These are phyloP conservation scores for Frieseomelitta varia DNA, from an alignment of 1,140 invertebrate species.

Conservation along the genomic window DNA sequence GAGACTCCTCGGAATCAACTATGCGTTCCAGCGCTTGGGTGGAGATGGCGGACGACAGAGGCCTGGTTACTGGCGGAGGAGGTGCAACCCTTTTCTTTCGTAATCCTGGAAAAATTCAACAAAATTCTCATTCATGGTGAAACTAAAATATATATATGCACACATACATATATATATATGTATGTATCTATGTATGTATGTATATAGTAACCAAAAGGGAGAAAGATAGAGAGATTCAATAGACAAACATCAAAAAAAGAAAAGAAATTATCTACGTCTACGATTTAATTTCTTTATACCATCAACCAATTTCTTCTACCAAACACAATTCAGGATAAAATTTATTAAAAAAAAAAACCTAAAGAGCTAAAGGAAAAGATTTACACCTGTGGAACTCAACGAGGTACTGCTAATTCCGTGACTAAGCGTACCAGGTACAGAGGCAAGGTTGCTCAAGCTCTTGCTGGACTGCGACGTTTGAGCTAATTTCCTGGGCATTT, in stretches of 20 bases:
- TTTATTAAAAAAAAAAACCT: background rate
- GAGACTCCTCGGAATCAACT: slow-evolving; percentile 77
- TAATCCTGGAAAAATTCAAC: slow-evolving; percentile 64
- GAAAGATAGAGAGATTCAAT: background rate
- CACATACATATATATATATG: too few species aligned
- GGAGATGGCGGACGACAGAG: slow-evolving; percentile 78
- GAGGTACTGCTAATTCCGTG: slow-evolving; percentile 78
- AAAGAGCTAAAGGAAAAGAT: background rate
- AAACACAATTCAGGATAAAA: background rate
- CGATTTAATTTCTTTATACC: background rate
- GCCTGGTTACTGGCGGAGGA: slow-evolving; percentile 65
- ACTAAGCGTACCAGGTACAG: slow-evolving; percentile 66
- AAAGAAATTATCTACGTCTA: background rate
- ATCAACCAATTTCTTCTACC: background rate
- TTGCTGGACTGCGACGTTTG: slow-evolving; percentile 79
- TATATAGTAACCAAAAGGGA: background rate
- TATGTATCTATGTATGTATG: too few species aligned
- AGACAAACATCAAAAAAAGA: background rate
- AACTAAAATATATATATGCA: background rate
- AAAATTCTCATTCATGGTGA: background rate
- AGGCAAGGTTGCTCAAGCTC: slow-evolving; percentile 76
- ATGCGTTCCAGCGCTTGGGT: slow-evolving; percentile 78
- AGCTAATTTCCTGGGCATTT: slow-evolving; percentile 74
- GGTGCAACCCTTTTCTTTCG: slow-evolving; percentile 79
- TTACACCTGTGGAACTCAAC: slow-evolving; percentile 75